These are phyloP conservation scores for Troilus luridus DNA, from an alignment of 2,888 invertebrate genomes.

Conservation along the genomic window DNA sequence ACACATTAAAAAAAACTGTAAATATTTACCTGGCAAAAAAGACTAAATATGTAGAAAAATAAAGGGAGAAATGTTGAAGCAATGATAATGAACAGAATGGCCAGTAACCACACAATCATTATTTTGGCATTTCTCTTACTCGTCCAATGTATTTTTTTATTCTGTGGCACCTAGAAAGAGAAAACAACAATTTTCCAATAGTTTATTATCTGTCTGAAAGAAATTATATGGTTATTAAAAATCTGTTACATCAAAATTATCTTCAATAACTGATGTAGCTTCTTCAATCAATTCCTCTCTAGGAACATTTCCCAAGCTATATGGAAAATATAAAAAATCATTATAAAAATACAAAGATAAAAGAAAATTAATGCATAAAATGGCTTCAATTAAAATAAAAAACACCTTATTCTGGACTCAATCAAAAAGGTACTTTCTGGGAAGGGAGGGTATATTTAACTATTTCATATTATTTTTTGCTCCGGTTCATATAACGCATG, in stretches of 20 bases:
- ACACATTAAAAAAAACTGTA: no score
- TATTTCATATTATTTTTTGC: no score
- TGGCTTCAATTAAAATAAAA: no score
- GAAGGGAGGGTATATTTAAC: no score
- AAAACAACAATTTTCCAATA: background rate
- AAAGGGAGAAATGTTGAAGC: conserved; percentile 16
- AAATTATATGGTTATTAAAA: background rate
- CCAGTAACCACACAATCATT: background rate
- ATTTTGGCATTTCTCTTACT: background rate
- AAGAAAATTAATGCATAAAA: no score
- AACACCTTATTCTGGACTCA: no score
- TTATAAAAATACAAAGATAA: no score
- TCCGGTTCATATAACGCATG: no score
- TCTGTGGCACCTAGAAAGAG: background rate
- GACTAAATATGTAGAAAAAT: background rate
- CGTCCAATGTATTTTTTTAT: background rate
- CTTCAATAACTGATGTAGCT: background rate
- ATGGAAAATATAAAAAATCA: background rate
- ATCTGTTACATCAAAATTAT: background rate
- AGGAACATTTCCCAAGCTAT: background rate
- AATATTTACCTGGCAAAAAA: background rate
- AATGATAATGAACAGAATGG: background rate
- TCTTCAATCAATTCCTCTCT: conserved; percentile 1
- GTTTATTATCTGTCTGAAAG: background rate
- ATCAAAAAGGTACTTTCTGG: no score